Base-by-base conservation (phyloP, 2,888 invertebrate species). In the Amiota communis region DNA sequence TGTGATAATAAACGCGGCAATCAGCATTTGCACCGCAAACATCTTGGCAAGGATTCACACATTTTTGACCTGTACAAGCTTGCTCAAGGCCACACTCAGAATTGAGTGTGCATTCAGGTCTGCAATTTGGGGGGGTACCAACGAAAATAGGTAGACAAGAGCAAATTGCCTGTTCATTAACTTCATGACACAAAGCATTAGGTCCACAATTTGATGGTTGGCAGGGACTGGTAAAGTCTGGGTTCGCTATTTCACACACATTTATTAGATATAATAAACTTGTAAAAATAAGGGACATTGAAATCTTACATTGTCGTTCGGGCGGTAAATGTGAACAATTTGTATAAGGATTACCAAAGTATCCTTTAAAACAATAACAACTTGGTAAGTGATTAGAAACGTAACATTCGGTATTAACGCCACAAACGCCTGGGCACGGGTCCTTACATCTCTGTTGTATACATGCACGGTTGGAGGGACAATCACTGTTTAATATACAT, bases 371-470 rank as follows among this genome's bases (percentile, higher is more conserved):
- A 84, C 95, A 95, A 71, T 91, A 91, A 86, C 95, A 95, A 75
- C 92, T 92, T n/a, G 95, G 94, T 75, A 93, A 91, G 88, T 96
- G 95, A 84, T 94, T 94, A 49, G 94, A 91, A 11, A 95, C 94
- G 81, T 92, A 91, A 86, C 96, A 96, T 76, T 93, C 90, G 3
- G 95, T 94, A 87, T 94, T 94, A 75, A 92, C 88, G 15, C 95
- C 95, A 84, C 95, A 95, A 9, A 92, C 92, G 56, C 94, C 94
- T 1, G 93, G 93, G 81, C 96, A 96, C 2, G 96, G 96, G 89
- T 96, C 94, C 78, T 92, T 91, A 86, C 95, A 95, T 90, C 94
- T 94, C 83, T 93, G 93, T 88, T 94, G 93, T 23, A 93, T 91
- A 84, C 95, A 96, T 12, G 95, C 95, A 82, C 91, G 90, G 86